Conservation (phyloP, 2,888 invertebrate genomes). For the Rhagophthalmus giganteus region DNA sequence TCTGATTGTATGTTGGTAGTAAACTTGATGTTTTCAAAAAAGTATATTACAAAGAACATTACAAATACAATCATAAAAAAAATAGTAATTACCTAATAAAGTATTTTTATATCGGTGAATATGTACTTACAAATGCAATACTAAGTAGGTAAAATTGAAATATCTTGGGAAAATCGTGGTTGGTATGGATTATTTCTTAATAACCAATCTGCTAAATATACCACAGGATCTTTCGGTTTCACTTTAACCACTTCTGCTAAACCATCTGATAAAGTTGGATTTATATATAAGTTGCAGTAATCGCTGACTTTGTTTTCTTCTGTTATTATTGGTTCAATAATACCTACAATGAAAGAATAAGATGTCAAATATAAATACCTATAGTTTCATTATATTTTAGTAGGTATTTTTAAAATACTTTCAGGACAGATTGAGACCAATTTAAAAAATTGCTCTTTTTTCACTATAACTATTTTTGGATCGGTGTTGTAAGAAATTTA, state of each 20-base stretch:
- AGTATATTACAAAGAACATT: too few species aligned
- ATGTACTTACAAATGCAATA: too few species aligned
- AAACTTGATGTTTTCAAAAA: too few species aligned
- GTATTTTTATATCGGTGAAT: not conserved
- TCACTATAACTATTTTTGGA: too few species aligned
- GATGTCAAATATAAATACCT: too few species aligned
- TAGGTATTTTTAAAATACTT: too few species aligned
- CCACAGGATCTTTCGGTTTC: constrained; percentile 75
- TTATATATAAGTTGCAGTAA: constrained; percentile 70
- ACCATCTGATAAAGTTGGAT: constrained; percentile 65
- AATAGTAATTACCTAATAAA: not conserved
- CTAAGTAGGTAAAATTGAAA: constrained; percentile 47
- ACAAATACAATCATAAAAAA: too few species aligned
- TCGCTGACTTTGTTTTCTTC: constrained; percentile 65
- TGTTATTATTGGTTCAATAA: constrained; percentile 71
- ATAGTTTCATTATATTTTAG: too few species aligned
- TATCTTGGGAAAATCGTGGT: constrained; percentile 57
- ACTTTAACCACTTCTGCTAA: constrained; percentile 68
- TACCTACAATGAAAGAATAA: constrained; percentile 64
- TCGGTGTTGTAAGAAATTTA: too few species aligned
- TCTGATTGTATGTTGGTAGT: too few species aligned
- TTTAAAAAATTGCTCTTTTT: too few species aligned
- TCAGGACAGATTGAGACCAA: too few species aligned
- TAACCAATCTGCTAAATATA: constrained; percentile 79
- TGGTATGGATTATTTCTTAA: constrained; percentile 75